phyloP scores from a whole-genome alignment of 2,888 invertebrate genomes.

The Enchytraeus crypticus region DNA sequence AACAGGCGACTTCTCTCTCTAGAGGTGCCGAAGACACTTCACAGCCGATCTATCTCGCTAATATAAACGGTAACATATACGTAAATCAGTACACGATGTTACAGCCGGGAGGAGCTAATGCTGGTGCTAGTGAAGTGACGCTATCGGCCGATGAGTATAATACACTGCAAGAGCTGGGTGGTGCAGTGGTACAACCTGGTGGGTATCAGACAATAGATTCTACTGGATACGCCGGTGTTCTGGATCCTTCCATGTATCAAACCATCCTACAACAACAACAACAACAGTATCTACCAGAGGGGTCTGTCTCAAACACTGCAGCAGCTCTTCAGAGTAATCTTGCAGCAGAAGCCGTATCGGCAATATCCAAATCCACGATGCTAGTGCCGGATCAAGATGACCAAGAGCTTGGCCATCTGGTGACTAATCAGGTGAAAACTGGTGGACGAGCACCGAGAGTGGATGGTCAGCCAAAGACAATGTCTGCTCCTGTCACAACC shows the following conservation, averaged over 20 bases:
- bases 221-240: not conserved
- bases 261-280: not conserved
- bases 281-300: too few species aligned
- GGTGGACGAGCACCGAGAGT: not conserved
- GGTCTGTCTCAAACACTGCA: not conserved
- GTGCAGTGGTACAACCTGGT: not conserved
- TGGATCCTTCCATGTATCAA: not conserved
- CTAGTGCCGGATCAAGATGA: constrained; percentile 6
- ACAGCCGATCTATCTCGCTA: constrained; percentile 1
- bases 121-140: not conserved
- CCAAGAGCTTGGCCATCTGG: constrained; percentile 3
- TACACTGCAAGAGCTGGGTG: not conserved
- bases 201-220: not conserved
- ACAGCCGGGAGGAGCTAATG: constrained; percentile 4
- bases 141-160: not conserved
- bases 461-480: not conserved
- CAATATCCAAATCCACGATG: not conserved
- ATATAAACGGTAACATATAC: constrained; percentile 4
- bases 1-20: not conserved
- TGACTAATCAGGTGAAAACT: not conserved
- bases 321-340: not conserved
- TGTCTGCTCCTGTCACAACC: not conserved
- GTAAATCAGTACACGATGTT: constrained; percentile 7
- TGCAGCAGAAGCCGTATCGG: not conserved
- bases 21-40: not conserved